Percentiles rank a stretch among this genome's conserved stretches.
These are phyloP conservation scores for Volucella zonaria DNA, from an alignment of 2,888 invertebrate genomes.

Conservation along the genomic window DNA sequence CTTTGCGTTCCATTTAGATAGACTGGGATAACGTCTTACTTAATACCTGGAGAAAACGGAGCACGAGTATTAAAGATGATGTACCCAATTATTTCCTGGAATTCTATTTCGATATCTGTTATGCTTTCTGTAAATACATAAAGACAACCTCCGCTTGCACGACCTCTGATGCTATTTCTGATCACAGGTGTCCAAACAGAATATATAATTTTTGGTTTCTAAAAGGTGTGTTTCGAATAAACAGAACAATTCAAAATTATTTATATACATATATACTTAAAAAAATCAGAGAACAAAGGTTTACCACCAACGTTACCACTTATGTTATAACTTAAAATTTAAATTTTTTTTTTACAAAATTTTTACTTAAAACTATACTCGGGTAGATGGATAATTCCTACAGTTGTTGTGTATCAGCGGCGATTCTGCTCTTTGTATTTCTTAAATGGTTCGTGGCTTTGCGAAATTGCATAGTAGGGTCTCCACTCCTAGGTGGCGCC, in stretches of 20 bases:
- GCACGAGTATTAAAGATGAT: background rate
- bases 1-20: conserved; percentile 1
- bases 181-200: background rate
- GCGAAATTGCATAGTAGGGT: background rate
- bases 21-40: background rate
- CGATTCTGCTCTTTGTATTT: background rate
- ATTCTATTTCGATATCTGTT: background rate
- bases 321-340: conserved; percentile 17
- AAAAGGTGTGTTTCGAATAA: background rate
- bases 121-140: background rate
- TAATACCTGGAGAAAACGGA: background rate
- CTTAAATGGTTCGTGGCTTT: background rate
- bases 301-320: background rate
- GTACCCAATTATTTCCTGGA: background rate
- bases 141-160: conserved; percentile 1
- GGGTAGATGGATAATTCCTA: conserved; percentile 11
- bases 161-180: background rate
- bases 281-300: background rate
- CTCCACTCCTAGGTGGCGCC: no score
- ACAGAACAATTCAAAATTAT: no score
- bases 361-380: background rate
- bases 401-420: background rate
- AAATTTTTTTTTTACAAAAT: background rate
- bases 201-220: conserved; percentile 6
- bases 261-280: background rate